A percentile compares a stretch with the other conserved stretches of the same genome.
These are phyloP conservation scores for Zonitis immaculata DNA, from an alignment of 2,888 invertebrate species.

Conservation along the genomic window DNA sequence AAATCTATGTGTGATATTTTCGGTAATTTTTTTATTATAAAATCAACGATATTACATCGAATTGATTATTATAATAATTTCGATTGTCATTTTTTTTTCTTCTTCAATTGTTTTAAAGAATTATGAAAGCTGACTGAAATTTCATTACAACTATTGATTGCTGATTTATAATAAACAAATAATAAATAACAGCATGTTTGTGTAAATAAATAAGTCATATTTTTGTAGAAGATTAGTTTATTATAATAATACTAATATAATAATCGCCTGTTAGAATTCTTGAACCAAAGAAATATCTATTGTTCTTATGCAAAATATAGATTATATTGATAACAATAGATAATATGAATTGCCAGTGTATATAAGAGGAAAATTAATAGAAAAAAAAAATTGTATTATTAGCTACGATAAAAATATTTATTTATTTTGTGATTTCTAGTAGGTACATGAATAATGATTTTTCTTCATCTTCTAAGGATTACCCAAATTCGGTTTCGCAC, in stretches of 20 bases:
- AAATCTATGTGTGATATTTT: neutral
- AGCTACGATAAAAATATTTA: slow-evolving; percentile 15
- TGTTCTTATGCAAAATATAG: slow-evolving; percentile 24
- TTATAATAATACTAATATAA: slow-evolving; percentile 19
- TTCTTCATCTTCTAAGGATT: neutral
- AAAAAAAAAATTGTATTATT: slow-evolving; percentile 4
- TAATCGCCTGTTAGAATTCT: slow-evolving; percentile 32
- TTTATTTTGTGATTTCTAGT: slow-evolving; percentile 14
- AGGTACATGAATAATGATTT: slow-evolving; percentile 11
- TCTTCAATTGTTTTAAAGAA: neutral
- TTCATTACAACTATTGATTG: slow-evolving; percentile 14
- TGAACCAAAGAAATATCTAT: slow-evolving; percentile 38
- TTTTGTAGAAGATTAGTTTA: slow-evolving; percentile 41
- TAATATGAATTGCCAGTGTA: slow-evolving; percentile 30
- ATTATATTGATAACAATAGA: slow-evolving; percentile 25
- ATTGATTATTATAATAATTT: neutral
- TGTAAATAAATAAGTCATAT: slow-evolving; percentile 40
- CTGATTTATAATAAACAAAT: slow-evolving; percentile 23
- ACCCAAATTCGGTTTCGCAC: slow-evolving; percentile 1
- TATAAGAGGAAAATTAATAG: slow-evolving; percentile 16
- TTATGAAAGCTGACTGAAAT: slow-evolving; percentile 32
- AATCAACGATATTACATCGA: slow-evolving; percentile 1
- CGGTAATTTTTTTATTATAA: neutral
- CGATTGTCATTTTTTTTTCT: neutral
- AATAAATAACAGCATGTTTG: slow-evolving; percentile 38